These are phyloP conservation scores for Maylandia zebra DNA, from an alignment of 2,113 vertebrate genomes.

Conservation along the genomic window DNA sequence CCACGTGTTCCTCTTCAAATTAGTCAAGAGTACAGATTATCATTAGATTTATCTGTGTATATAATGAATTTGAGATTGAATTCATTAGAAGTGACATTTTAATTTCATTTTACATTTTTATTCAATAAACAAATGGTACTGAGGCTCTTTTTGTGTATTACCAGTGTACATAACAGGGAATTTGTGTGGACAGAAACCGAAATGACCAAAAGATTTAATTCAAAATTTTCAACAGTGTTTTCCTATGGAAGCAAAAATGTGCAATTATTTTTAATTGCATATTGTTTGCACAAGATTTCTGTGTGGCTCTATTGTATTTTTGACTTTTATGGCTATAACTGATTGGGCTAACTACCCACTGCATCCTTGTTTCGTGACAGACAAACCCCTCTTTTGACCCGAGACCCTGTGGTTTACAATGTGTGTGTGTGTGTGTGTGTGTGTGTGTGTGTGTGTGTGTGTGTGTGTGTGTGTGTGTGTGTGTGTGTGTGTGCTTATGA, in stretches of 20 bases:
- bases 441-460: not conserved
- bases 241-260: not conserved
- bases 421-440: accelerated
- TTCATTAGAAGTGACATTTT: not conserved
- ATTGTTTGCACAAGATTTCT: not conserved
- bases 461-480: not conserved
- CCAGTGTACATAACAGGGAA: not conserved
- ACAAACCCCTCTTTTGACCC: not conserved
- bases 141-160: not conserved
- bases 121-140: not conserved
- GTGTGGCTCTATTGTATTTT: not conserved
- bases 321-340: not conserved
- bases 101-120: not conserved
- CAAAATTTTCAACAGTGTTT: not conserved
- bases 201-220: not conserved
- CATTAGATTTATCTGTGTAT: not conserved
- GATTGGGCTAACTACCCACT: not conserved
- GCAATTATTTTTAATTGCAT: not conserved
- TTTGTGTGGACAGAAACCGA: not conserved
- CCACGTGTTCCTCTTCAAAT: not conserved
- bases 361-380: not conserved
- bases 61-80: not conserved
- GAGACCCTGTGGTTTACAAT: not conserved
- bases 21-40: not conserved
- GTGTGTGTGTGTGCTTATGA: not conserved